These are phyloP conservation scores for Drosophila picticornis DNA, from an alignment of 2,888 invertebrate species.

Conservation along the genomic window DNA sequence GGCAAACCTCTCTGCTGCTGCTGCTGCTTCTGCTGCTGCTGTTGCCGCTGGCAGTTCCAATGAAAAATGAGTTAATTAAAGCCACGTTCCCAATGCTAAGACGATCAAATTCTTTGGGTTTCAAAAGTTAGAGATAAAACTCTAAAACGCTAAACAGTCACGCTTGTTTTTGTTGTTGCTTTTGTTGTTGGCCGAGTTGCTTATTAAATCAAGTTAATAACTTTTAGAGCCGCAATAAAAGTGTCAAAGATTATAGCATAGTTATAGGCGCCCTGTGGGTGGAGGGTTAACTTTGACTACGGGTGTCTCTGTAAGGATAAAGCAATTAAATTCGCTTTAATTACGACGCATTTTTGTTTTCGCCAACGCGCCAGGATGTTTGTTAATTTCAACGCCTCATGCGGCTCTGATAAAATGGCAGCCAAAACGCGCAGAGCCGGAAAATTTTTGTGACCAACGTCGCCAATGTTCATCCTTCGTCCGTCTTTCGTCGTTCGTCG, in stretches of 20 bases:
- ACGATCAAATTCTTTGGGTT: constrained; percentile 71
- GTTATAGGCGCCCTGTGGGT: constrained; percentile 56
- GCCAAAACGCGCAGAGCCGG: constrained; percentile 74
- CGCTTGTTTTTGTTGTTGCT: constrained; percentile 35
- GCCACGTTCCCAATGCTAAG: constrained; percentile 72
- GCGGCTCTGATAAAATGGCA: constrained; percentile 74
- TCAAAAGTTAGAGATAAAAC: constrained; percentile 66
- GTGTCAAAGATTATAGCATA: constrained; percentile 83
- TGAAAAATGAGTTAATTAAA: constrained; percentile 85
- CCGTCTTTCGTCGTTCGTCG: constrained; percentile 15
- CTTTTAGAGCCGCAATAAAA: constrained; percentile 83
- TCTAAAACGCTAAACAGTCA: constrained; percentile 66
- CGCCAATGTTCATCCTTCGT: constrained; percentile 36
- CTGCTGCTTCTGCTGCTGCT: neutral
- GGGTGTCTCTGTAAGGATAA: constrained; percentile 47
- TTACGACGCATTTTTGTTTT: constrained; percentile 71
- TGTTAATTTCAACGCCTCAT: constrained; percentile 81
- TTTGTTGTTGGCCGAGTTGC: constrained; percentile 59
- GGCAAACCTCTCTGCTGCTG: constrained; percentile 16
- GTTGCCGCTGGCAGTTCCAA: constrained; percentile 73
- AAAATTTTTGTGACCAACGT: constrained; percentile 77
- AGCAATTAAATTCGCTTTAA: constrained; percentile 81
- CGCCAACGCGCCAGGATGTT: constrained; percentile 56
- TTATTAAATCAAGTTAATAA: constrained; percentile 85
- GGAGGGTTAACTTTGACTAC: neutral